A percentile compares a stretch with the other conserved stretches of the same genome.
Conservation (phyloP, 1,140 invertebrate genomes). For the Tribolium madens region DNA sequence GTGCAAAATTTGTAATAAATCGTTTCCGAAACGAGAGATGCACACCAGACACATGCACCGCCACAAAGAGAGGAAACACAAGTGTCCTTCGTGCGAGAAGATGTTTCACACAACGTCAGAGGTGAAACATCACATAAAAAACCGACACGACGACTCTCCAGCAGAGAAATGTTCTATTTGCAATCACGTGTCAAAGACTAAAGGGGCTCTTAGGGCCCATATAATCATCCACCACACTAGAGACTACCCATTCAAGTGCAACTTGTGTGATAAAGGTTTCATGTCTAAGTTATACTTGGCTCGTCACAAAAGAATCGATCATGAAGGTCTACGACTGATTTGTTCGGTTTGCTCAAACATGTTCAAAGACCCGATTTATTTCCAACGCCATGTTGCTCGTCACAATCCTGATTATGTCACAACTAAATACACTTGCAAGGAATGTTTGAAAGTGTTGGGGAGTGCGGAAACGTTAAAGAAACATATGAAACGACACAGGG, state of each 20-base stretch:
- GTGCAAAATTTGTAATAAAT: not conserved
- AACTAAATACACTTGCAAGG: not conserved
- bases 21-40: too few relatives aligned
- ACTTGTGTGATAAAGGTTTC: not conserved
- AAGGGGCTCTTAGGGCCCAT: not conserved
- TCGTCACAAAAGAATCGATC: not conserved
- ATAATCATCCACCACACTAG: not conserved
- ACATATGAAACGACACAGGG: slow-evolving; percentile 65
- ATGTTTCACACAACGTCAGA: not conserved
- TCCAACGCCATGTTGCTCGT: slow-evolving; percentile 46
- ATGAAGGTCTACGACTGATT: slow-evolving; percentile 55
- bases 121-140: slow-evolving; percentile 12
- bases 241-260: not conserved
- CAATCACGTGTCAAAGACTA: not conserved
- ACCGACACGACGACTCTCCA: not conserved
- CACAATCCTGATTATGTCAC: slow-evolving; percentile 61
- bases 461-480: slow-evolving; percentile 63
- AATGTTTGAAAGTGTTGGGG: not conserved
- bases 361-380: not conserved
- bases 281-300: not conserved
- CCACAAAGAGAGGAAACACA: not conserved
- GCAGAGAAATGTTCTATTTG: not conserved
- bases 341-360: slow-evolving; percentile 66
- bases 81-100: not conserved
- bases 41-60: not conserved